Percentiles rank a stretch among this genome's conserved stretches.
Evolutionary conservation across 2,113 vertebrate species (phyloP).

Genomic region (Petrocephalus microphthalmus): DNA sequence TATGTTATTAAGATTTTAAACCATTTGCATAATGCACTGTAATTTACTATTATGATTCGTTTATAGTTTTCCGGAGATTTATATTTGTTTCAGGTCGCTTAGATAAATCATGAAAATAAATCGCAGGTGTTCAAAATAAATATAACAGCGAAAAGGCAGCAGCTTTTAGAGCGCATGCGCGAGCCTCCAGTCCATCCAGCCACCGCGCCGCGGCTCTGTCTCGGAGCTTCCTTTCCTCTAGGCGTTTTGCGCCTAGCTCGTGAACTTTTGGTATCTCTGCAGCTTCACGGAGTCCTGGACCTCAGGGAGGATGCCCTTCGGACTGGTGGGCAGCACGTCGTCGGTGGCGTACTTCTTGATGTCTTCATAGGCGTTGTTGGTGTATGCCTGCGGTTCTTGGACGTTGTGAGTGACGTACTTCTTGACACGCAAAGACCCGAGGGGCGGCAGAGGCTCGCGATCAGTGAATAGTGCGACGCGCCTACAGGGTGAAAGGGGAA

Average conservation of each 20-base stretch:
- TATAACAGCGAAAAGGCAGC: not conserved
- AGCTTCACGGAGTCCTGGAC: not conserved
- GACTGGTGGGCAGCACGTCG: not conserved
- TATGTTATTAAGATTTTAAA: not conserved
- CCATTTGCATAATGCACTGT: not conserved
- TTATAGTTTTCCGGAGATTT: not conserved
- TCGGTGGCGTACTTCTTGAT: not conserved
- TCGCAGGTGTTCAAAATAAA: not conserved
- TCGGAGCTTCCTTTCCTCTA: not conserved
- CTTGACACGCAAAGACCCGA: conserved; percentile 19
- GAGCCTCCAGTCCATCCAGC: not conserved
- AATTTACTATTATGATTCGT: not conserved
- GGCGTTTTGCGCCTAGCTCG: not conserved
- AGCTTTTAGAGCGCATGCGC: not conserved
- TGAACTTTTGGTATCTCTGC: not conserved
- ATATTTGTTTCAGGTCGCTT: not conserved
- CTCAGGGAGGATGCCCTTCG: not conserved
- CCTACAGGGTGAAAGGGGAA: not conserved
- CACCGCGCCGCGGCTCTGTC: not conserved
- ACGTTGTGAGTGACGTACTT: conserved; percentile 24
- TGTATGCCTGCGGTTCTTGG: not conserved
- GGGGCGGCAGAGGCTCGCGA: not conserved
- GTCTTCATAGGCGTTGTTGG: not conserved
- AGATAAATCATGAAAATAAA: not conserved
- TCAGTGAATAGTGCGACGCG: not conserved